Evolutionary conservation across 1,140 invertebrate species (phyloP).

Genomic region (Papilio machaon): DNA sequence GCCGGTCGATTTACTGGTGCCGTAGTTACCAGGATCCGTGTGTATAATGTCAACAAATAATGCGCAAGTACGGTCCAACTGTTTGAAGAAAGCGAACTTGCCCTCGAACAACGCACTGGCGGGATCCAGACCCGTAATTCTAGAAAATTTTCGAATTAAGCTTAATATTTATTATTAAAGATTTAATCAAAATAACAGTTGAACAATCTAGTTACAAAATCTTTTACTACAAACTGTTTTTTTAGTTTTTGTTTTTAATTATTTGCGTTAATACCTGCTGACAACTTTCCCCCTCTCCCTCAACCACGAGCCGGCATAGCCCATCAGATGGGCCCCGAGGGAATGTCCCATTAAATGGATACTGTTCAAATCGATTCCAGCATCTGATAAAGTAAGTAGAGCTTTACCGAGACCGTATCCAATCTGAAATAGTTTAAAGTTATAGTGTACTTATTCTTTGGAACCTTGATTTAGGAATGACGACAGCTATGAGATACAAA

Average conservation of each 20-base stretch:
- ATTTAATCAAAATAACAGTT: too few relatives aligned
- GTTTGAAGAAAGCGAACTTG: conserved; percentile 49
- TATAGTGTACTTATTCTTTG: background rate
- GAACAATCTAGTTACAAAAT: background rate
- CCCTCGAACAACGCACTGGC: conserved; percentile 73
- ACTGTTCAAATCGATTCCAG: conserved; percentile 82
- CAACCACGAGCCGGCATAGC: conserved; percentile 78
- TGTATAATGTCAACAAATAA: conserved; percentile 83
- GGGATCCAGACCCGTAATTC: conserved; percentile 81
- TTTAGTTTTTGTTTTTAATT: too few relatives aligned
- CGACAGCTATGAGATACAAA: too few relatives aligned
- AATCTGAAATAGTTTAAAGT: conserved; percentile 50
- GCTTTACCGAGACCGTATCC: conserved; percentile 63
- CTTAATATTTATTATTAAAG: too few relatives aligned
- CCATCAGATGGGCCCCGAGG: conserved; percentile 88
- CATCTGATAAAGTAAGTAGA: conserved; percentile 49
- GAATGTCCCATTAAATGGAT: conserved; percentile 89
- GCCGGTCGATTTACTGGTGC: conserved; percentile 80
- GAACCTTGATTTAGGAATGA: background rate
- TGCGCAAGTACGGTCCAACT: conserved; percentile 73
- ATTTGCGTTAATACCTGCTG: conserved; percentile 65
- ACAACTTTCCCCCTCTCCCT: conserved; percentile 58
- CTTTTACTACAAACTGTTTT: background rate
- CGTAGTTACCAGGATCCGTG: conserved; percentile 77
- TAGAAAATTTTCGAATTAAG: conserved; percentile 45